Evolutionary conservation across 2,797 vertebrate genomes (phyloP).

Genomic region (Ciconia nigra): DNA sequence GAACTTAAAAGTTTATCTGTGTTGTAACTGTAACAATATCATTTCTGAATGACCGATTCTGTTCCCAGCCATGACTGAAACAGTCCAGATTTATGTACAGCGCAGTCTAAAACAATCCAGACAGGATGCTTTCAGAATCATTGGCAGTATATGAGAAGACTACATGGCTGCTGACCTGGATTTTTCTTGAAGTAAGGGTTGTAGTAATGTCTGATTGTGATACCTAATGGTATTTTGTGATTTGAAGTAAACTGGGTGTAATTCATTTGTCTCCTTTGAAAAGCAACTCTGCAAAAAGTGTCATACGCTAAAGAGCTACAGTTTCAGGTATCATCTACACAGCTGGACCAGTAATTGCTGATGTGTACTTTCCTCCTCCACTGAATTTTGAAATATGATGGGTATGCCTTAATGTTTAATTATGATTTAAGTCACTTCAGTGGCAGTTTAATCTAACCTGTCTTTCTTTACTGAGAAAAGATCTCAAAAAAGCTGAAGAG

Average conservation of each 20-base stretch:
- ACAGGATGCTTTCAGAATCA: background rate
- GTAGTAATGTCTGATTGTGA: background rate
- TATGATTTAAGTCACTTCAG: background rate
- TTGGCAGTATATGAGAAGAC: background rate
- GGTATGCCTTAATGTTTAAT: background rate
- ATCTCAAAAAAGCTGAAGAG: background rate
- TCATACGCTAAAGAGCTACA: background rate
- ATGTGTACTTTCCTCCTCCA: background rate
- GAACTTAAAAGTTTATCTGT: background rate
- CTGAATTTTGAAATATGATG: background rate
- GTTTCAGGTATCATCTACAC: background rate
- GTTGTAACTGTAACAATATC: background rate
- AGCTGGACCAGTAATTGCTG: background rate
- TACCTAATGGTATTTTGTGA: background rate
- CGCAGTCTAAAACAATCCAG: background rate
- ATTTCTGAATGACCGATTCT: background rate
- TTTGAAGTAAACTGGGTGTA: background rate
- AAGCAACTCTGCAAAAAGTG: background rate
- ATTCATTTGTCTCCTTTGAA: background rate
- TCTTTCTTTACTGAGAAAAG: background rate
- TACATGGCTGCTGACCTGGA: background rate
- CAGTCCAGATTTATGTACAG: background rate
- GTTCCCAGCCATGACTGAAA: background rate
- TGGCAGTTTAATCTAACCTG: background rate
- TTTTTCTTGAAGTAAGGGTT: background rate